Conservation (phyloP, 2,888 invertebrate species). For the Fabriciana adippe region DNA sequence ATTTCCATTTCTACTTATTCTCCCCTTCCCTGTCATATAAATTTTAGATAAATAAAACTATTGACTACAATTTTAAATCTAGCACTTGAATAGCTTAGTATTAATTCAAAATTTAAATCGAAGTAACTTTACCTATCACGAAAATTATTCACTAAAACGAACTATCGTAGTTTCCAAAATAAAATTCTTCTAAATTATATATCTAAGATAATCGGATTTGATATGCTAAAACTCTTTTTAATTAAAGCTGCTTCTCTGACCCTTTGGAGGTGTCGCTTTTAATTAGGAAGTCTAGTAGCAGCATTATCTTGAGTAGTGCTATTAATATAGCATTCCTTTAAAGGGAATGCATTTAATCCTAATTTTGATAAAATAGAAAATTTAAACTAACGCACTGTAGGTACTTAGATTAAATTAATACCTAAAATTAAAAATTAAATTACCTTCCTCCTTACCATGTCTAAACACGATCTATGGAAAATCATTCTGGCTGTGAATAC, state of each 20-base stretch:
- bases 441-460: constrained; percentile 74
- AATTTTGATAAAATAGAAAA: constrained; percentile 71
- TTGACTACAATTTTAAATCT: constrained; percentile 62
- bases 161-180: constrained; percentile 74
- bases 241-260: constrained; percentile 37
- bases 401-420: constrained; percentile 73
- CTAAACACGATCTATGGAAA: constrained; percentile 74
- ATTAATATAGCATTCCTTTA: constrained; percentile 72
- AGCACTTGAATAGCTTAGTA: constrained; percentile 73
- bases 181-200: constrained; percentile 76
- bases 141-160: constrained; percentile 67
- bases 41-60: constrained; percentile 51
- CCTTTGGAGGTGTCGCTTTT: constrained; percentile 28
- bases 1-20: constrained; percentile 21
- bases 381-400: constrained; percentile 80
- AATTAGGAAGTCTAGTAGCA: constrained; percentile 42
- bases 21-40: constrained; percentile 37
- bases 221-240: constrained; percentile 47
- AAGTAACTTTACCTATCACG: constrained; percentile 64
- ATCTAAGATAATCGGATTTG: constrained; percentile 69
- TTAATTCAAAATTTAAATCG: constrained; percentile 72
- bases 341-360: constrained; percentile 68
- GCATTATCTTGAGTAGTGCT: constrained; percentile 61
- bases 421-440: constrained; percentile 59
- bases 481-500: constrained; percentile 81